These are phyloP conservation scores for Philotrypesis tridentata DNA, from an alignment of 1,140 invertebrate species.

Conservation along the genomic window DNA sequence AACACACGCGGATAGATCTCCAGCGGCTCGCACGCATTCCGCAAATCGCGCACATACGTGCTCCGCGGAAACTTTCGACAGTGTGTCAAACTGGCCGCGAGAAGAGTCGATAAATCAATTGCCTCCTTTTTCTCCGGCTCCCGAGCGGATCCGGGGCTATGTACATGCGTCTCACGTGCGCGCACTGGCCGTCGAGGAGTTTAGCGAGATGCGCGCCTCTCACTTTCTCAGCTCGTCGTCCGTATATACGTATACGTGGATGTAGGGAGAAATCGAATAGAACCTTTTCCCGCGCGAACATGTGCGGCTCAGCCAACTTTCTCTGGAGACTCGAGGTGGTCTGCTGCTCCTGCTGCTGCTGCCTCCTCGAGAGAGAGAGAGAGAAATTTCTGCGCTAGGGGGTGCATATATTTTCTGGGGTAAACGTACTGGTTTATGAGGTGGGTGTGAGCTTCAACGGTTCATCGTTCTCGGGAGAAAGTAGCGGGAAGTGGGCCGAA, in stretches of 20 bases:
- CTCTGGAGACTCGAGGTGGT: neutral
- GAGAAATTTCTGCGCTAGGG: neutral
- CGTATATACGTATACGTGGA: no score
- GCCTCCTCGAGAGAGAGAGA: no score
- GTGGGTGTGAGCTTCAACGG: neutral
- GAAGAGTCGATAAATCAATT: conserved; percentile 10
- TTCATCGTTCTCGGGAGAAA: neutral
- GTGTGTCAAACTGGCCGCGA: neutral
- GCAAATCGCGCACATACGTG: neutral
- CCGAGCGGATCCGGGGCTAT: neutral
- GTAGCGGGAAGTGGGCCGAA: neutral
- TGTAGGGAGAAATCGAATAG: neutral
- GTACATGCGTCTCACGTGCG: neutral
- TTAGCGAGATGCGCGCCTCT: neutral
- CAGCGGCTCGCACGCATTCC: neutral
- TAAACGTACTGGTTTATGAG: neutral
- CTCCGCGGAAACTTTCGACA: neutral
- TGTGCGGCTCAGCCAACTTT: neutral
- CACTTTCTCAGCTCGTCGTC: neutral
- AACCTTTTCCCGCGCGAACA: neutral
- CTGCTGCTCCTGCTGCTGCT: neutral
- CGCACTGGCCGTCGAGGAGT: neutral
- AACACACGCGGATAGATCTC: no score
- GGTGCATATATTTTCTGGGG: neutral
- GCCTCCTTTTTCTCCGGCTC: neutral